These are phyloP conservation scores for Pituophis catenifer DNA, from an alignment of 2,113 vertebrate genomes.

Conservation along the genomic window DNA sequence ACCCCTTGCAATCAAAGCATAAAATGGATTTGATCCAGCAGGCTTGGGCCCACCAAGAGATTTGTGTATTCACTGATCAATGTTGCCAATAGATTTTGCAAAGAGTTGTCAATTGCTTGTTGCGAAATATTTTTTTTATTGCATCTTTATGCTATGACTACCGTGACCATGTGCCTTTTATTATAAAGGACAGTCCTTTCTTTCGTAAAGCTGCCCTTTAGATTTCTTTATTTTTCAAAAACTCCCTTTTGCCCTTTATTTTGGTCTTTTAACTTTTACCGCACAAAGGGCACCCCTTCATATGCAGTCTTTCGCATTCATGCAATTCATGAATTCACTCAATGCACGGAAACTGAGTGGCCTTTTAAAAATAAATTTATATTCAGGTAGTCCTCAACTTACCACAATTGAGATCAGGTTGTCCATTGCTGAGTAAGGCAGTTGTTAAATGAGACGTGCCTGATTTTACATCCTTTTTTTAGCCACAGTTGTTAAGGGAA, in stretches of 20 bases:
- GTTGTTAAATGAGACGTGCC: too few relatives aligned
- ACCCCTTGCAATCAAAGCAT: not conserved
- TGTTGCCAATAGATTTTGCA: not conserved
- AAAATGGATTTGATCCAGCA: not conserved
- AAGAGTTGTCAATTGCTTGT: not conserved
- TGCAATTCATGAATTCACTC: not conserved
- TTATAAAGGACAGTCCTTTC: not conserved
- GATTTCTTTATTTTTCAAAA: not conserved
- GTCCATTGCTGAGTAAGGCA: not conserved
- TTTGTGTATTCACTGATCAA: not conserved
- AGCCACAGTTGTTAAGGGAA: too few relatives aligned
- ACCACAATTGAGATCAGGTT: not conserved
- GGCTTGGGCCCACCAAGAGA: not conserved
- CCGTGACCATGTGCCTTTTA: not conserved
- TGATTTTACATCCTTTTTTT: too few relatives aligned
- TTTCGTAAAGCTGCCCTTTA: not conserved
- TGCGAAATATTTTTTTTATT: not conserved
- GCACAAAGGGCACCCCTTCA: not conserved
- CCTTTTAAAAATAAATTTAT: not conserved
- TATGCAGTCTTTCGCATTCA: not conserved
- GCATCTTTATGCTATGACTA: not conserved
- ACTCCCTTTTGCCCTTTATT: not conserved
- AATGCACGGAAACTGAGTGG: not conserved
- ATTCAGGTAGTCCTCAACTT: not conserved
- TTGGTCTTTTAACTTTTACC: not conserved